Evolutionary conservation across 2,797 vertebrate species (phyloP).

Genomic region (Pangasius krempfi): DNA sequence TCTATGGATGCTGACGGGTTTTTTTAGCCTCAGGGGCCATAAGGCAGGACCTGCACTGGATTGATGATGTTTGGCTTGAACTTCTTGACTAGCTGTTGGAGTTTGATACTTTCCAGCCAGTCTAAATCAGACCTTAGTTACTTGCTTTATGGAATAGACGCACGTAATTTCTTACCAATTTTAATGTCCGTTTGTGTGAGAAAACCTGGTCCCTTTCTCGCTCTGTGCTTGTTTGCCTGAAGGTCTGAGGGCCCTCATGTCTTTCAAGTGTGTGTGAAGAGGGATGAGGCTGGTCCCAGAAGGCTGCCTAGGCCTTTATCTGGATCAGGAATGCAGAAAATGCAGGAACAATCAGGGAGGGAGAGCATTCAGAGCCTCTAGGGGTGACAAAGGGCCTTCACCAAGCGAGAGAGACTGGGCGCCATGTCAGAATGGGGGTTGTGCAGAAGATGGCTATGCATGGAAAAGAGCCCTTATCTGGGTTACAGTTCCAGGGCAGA

Average conservation of each 20-base stretch:
- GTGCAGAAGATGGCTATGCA: constrained; percentile 46
- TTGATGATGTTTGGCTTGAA: constrained; percentile 46
- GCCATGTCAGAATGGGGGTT: constrained; percentile 43
- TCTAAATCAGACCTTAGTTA: constrained; percentile 23
- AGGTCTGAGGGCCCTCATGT: constrained; percentile 32
- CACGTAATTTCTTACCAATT: not conserved
- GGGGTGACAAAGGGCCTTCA: constrained; percentile 79
- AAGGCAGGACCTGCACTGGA: constrained; percentile 42
- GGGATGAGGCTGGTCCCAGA: constrained; percentile 23
- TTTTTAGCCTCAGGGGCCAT: constrained; percentile 45
- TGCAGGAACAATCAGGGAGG: constrained; percentile 79
- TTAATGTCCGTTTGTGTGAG: constrained; percentile 6
- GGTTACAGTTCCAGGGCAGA: constrained; percentile 77
- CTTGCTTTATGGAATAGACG: constrained; percentile 9
- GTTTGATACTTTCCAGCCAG: constrained; percentile 34
- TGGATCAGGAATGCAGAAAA: constrained; percentile 83
- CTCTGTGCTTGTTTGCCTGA: constrained; percentile 40
- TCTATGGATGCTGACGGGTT: constrained; percentile 52
- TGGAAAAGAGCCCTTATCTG: constrained; percentile 70
- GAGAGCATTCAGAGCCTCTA: constrained; percentile 75
- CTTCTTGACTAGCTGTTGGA: constrained; percentile 31
- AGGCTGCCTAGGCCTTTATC: constrained; percentile 71
- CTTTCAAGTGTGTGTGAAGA: constrained; percentile 53
- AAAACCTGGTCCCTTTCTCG: constrained; percentile 43
- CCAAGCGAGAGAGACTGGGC: constrained; percentile 57